phyloP scores from a whole-genome alignment of 2,888 invertebrate species.

The Pedicia rivosa region DNA sequence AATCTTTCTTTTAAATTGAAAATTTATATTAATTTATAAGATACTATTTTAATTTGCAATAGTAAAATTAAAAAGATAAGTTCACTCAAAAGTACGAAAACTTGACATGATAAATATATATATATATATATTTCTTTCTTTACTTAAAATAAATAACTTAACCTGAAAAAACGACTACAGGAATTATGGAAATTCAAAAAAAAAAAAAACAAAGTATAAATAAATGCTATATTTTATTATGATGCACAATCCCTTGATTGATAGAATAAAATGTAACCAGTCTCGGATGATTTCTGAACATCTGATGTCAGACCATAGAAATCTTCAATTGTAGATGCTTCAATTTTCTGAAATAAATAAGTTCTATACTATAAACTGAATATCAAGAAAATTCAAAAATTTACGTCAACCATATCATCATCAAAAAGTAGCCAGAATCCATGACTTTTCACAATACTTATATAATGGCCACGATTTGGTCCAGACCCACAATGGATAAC shows the following conservation, averaged over 20 bases:
- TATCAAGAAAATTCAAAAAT: constrained; percentile 24
- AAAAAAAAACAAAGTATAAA: too few relatives aligned
- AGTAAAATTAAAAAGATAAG: too few relatives aligned
- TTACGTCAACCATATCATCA: constrained; percentile 99
- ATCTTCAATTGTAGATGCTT: constrained; percentile 97
- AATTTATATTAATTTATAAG: too few relatives aligned
- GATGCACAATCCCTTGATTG: constrained; percentile 82
- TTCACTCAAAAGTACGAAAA: too few relatives aligned
- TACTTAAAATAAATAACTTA: too few relatives aligned
- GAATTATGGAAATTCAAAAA: too few relatives aligned
- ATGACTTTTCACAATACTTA: constrained; percentile 98
- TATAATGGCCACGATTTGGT: constrained; percentile 98
- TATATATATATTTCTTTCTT: too few relatives aligned
- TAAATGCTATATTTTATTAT: too few relatives aligned
- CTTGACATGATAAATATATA: too few relatives aligned
- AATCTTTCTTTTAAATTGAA: too few relatives aligned
- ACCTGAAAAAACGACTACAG: too few relatives aligned
- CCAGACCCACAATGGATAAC: constrained; percentile 99
- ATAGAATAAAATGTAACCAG: constrained; percentile 99
- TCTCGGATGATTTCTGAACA: constrained; percentile 97
- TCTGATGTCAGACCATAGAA: constrained; percentile 98
- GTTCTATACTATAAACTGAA: constrained; percentile 6
- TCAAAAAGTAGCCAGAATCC: constrained; percentile 99
- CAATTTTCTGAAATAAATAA: constrained; percentile 70
- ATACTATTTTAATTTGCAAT: too few relatives aligned